These are phyloP conservation scores for Artibeus lituratus DNA, from an alignment of 2,797 vertebrate species.

Conservation along the genomic window DNA sequence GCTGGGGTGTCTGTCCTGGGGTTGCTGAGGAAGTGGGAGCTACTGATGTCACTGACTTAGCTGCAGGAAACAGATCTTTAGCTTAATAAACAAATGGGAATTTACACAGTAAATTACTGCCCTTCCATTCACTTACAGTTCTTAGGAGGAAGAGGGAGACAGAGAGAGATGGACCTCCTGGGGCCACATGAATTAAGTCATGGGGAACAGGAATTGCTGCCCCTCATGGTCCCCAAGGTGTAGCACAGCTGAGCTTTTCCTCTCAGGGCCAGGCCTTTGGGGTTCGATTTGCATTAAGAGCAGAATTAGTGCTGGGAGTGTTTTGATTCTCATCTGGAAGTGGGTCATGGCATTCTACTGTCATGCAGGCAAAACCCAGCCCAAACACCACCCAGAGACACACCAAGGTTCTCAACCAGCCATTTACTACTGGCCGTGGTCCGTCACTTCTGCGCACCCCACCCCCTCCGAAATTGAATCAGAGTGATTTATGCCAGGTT, in stretches of 20 bases:
- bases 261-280: background rate
- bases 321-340: background rate
- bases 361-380: background rate
- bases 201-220: background rate
- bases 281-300: background rate
- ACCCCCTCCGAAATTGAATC: background rate
- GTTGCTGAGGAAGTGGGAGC: too few species aligned
- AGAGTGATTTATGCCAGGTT: background rate
- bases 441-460: background rate
- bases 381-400: background rate
- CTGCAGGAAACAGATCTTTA: background rate
- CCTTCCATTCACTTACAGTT: background rate
- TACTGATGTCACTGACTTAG: background rate
- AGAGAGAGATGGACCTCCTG: background rate
- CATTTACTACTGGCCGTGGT: background rate
- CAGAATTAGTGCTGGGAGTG: background rate
- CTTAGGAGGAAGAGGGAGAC: background rate
- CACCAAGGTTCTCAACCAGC: background rate
- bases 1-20: background rate
- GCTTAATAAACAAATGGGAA: background rate
- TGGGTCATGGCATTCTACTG: background rate
- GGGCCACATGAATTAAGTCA: conserved; percentile 23
- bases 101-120: background rate
- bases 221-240: background rate
- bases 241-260: background rate